Percentiles rank a stretch among this genome's conserved stretches.
These are phyloP conservation scores for Eucera pruinosa DNA, from an alignment of 2,888 invertebrate species.

Conservation along the genomic window DNA sequence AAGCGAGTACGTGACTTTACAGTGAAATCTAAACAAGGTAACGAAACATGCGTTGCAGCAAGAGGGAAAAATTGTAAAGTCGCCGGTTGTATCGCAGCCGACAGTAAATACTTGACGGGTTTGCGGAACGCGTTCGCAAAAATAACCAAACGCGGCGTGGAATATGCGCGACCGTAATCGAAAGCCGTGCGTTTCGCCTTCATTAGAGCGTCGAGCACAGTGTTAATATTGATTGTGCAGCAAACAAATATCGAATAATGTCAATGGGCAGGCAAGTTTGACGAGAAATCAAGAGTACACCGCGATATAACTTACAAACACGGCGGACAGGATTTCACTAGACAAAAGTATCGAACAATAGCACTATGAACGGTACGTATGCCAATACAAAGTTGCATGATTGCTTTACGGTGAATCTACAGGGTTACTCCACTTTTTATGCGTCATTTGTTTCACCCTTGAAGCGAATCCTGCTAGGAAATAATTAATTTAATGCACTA, in stretches of 20 bases:
- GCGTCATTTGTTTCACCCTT: neutral
- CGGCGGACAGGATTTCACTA: neutral
- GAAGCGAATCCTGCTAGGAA: no score
- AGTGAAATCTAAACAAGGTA: conserved; percentile 15
- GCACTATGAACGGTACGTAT: neutral
- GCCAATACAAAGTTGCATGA: neutral
- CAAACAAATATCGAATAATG: conserved; percentile 39
- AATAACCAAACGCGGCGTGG: conserved; percentile 3
- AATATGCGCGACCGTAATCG: conserved; percentile 16
- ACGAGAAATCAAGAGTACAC: conserved; percentile 33
- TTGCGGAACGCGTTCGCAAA: conserved; percentile 7
- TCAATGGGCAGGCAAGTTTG: conserved; percentile 3
- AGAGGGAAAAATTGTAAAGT: neutral
- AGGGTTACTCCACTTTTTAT: neutral
- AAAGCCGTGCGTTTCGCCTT: conserved; percentile 44
- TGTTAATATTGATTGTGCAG: conserved; percentile 64
- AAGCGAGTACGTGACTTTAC: conserved; percentile 7
- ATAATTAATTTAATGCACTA: neutral
- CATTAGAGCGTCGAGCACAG: conserved; percentile 59
- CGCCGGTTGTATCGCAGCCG: neutral
- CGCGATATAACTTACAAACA: conserved; percentile 16
- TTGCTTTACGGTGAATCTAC: no score
- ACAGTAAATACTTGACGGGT: conserved; percentile 10
- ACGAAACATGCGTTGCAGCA: neutral
- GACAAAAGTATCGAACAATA: conserved; percentile 25